phyloP scores from a whole-genome alignment of 2,797 vertebrate species.

The Esox lucius region DNA sequence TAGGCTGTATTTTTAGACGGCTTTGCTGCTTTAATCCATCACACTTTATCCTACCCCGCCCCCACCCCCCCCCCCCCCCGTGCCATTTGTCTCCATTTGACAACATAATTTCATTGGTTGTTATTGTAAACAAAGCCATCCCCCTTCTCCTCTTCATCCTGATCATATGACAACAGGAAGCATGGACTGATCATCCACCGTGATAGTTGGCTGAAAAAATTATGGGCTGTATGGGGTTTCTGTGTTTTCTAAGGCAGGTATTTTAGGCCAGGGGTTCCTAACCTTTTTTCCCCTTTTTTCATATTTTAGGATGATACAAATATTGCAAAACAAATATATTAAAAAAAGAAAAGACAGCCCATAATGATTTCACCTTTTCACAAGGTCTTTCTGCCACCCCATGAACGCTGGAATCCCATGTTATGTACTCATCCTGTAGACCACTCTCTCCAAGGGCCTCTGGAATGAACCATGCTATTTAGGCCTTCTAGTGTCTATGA shows the following conservation, averaged over 20 bases:
- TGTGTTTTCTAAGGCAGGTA: no score
- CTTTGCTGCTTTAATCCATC: slow-evolving; percentile 30
- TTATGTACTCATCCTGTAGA: no score
- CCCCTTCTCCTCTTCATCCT: slow-evolving; percentile 49
- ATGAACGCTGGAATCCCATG: no score
- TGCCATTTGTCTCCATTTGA: slow-evolving; percentile 29
- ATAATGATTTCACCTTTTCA: no score
- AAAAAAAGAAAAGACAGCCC: no score
- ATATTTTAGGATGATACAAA: no score
- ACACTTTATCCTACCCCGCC: slow-evolving; percentile 10
- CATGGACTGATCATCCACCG: background rate
- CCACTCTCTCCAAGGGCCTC: slow-evolving; percentile 10
- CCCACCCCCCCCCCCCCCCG: background rate
- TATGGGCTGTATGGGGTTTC: no score
- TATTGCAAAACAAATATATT: no score
- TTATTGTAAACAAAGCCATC: slow-evolving; percentile 32
- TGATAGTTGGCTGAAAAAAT: background rate
- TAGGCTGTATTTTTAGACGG: slow-evolving; percentile 61
- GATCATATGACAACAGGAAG: slow-evolving; percentile 19
- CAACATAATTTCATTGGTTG: slow-evolving; percentile 35
- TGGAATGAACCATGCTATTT: background rate
- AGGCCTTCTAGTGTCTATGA: background rate
- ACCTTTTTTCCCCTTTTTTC: no score
- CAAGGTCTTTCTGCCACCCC: no score
- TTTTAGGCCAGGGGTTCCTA: no score